phyloP scores from a whole-genome alignment of 2,888 invertebrate genomes.

The Agonopterix heracliana region DNA sequence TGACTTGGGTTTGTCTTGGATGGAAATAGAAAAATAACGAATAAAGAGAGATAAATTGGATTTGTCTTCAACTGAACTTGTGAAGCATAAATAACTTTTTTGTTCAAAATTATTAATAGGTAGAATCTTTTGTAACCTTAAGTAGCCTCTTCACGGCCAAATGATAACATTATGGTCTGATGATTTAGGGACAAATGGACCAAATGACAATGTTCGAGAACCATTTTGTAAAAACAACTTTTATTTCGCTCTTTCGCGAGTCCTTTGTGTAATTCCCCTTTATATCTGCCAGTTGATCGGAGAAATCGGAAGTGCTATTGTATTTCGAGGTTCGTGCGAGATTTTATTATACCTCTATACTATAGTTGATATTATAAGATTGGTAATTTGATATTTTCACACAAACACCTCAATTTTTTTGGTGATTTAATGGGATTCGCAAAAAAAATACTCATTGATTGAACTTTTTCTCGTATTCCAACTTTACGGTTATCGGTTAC shows the following conservation, averaged over 20 bases:
- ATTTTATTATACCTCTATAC: not conserved
- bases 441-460: not conserved
- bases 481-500: constrained; percentile 34
- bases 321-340: constrained; percentile 9
- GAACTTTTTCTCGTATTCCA: constrained; percentile 25
- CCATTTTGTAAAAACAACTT: constrained; percentile 34
- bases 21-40: no score
- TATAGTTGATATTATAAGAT: constrained; percentile 9
- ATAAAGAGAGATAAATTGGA: no score
- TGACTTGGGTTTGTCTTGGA: no score
- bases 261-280: constrained; percentile 32
- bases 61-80: no score
- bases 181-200: constrained; percentile 29
- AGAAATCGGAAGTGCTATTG: constrained; percentile 23
- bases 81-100: no score
- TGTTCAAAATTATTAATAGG: no score
- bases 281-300: constrained; percentile 18
- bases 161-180: constrained; percentile 19
- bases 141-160: constrained; percentile 28
- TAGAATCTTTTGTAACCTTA: not conserved
- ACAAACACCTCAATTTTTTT: constrained; percentile 7
- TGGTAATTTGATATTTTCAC: constrained; percentile 10
- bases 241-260: constrained; percentile 27
- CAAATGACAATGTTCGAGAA: constrained; percentile 40
- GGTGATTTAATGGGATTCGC: not conserved